Conservation (phyloP, 1,140 invertebrate genomes). For the Halyomorpha halys region DNA sequence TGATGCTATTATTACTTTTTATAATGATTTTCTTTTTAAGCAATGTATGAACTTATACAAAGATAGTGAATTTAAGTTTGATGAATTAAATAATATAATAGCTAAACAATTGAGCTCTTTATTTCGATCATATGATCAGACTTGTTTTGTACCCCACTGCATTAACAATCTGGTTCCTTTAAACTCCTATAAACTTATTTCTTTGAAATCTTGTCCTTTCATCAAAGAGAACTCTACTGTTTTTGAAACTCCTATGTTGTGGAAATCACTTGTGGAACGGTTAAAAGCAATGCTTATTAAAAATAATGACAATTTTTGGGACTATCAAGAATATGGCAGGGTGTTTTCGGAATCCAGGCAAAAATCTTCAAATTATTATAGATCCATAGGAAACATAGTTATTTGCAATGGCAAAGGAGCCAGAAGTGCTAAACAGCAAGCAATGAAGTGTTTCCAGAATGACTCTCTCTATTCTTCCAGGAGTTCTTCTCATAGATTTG, state of each 20-base stretch:
- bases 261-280: neutral
- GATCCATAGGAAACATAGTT: neutral
- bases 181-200: neutral
- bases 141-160: neutral
- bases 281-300: conserved; percentile 8
- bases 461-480: neutral
- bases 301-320: conserved; percentile 5
- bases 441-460: neutral
- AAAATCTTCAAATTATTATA: neutral
- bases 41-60: conserved; percentile 10
- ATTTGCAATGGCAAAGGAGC: neutral
- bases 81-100: conserved; percentile 17
- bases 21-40: conserved; percentile 20
- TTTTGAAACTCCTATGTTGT: neutral
- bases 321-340: neutral
- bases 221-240: neutral
- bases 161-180: neutral
- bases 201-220: neutral
- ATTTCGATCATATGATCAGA: conserved; percentile 4
- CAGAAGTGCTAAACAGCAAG: neutral
- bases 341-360: neutral
- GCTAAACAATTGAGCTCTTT: conserved; percentile 9
- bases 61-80: conserved; percentile 10
- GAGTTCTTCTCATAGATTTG: neutral
- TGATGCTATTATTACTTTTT: conserved; percentile 19